Conservation (phyloP, 2,113 vertebrate genomes). For the rat (Rattus norvegicus) region DNA sequence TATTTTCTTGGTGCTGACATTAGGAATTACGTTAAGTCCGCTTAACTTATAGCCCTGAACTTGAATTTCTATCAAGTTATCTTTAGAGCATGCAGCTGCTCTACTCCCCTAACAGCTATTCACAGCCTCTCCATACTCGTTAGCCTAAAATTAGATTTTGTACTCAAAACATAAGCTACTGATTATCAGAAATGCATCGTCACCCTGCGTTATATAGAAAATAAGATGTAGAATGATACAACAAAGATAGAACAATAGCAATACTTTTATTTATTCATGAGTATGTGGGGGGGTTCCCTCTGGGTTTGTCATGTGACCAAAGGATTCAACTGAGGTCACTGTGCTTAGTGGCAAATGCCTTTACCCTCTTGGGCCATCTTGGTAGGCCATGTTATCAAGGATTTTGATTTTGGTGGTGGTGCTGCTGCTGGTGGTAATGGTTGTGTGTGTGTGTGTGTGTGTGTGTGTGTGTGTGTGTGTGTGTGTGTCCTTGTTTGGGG, state of each 20-base stretch:
- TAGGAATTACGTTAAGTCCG: background rate
- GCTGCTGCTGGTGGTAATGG: background rate
- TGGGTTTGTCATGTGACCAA: background rate
- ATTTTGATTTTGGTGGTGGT: background rate
- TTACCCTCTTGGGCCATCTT: background rate
- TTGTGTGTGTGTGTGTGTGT: background rate
- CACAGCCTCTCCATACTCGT: background rate
- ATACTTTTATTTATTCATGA: background rate
- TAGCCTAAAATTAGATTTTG: background rate
- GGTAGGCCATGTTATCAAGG: background rate
- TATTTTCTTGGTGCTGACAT: background rate
- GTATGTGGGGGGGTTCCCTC: background rate
- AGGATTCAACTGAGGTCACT: background rate
- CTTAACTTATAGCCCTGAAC: background rate
- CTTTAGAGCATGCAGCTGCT: background rate
- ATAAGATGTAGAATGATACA: background rate
- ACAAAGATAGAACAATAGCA: background rate
- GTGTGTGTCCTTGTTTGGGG: background rate
- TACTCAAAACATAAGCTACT: background rate
- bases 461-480: background rate
- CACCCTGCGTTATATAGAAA: background rate
- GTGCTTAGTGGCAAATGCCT: background rate
- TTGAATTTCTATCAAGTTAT: background rate
- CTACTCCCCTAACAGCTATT: background rate
- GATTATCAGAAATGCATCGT: background rate